These are phyloP conservation scores for Zelostemma sp. DNA, from an alignment of 1,140 invertebrate genomes.

Conservation along the genomic window DNA sequence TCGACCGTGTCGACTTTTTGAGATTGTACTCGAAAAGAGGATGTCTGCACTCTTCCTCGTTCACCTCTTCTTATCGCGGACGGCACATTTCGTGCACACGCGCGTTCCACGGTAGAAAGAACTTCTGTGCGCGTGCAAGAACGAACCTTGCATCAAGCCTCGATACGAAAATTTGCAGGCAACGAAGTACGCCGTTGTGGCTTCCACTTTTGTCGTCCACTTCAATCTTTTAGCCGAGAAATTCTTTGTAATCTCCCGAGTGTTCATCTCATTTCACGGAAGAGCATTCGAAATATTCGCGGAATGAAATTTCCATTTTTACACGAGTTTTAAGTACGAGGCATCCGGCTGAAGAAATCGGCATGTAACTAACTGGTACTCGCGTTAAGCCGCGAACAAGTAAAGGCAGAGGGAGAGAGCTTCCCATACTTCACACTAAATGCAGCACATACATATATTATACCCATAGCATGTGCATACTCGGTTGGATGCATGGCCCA, in stretches of 20 bases:
- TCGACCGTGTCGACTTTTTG: neutral
- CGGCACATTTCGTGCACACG: constrained; percentile 6
- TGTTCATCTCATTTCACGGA: no score
- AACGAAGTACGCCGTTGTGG: constrained; percentile 24
- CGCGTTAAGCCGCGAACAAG: constrained; percentile 15
- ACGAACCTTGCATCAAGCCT: no score
- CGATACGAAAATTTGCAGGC: no score
- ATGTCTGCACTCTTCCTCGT: neutral
- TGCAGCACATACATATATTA: constrained; percentile 23
- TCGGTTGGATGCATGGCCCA: constrained; percentile 7
- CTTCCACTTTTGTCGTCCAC: constrained; percentile 41
- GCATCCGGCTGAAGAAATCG: no score
- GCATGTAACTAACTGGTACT: constrained; percentile 7
- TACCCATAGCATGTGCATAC: constrained; percentile 14
- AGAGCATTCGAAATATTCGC: no score
- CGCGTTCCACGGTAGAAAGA: constrained; percentile 5
- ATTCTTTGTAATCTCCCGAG: no score
- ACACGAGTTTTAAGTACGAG: no score
- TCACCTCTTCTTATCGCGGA: constrained; percentile 14
- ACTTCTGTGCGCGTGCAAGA: constrained; percentile 18
- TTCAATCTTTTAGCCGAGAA: constrained; percentile 52
- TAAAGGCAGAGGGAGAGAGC: constrained; percentile 9
- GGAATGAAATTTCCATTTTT: no score
- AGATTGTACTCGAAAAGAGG: constrained; percentile 2
- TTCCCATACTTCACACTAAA: constrained; percentile 11